Percentiles rank a stretch among this genome's conserved stretches.
phyloP scores from a whole-genome alignment of 2,888 invertebrate genomes.

The Dynastes grantii region DNA sequence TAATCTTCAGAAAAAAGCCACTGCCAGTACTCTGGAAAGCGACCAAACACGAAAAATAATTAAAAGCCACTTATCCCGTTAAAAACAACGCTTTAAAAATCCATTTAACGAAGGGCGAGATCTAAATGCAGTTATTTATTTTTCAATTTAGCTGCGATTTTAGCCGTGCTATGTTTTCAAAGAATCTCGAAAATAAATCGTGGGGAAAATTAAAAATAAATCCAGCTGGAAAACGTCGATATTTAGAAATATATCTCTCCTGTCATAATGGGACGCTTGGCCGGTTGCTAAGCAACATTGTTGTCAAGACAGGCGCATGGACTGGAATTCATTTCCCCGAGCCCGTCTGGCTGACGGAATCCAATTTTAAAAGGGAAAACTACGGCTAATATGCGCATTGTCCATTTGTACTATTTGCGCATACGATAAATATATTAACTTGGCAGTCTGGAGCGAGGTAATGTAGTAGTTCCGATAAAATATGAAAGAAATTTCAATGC shows the following conservation, averaged over 20 bases:
- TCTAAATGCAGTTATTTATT: not conserved
- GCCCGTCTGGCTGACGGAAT: not conserved
- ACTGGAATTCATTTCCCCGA: slow-evolving; percentile 4
- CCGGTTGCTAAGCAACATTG: slow-evolving; percentile 68
- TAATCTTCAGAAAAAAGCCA: no score
- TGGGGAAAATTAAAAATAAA: not conserved
- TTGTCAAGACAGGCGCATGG: slow-evolving; percentile 65
- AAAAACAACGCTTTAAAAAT: no score
- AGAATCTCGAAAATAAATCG: no score
- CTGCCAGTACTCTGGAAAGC: no score
- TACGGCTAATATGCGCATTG: slow-evolving; percentile 8
- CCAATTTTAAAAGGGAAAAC: slow-evolving; percentile 36
- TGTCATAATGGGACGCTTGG: slow-evolving; percentile 58
- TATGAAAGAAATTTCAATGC: no score
- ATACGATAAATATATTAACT: not conserved
- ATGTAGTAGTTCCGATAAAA: no score
- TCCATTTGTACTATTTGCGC: not conserved
- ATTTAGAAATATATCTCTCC: not conserved
- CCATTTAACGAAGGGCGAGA: no score
- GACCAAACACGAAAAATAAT: no score
- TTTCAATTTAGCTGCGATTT: no score
- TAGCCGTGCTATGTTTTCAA: no score
- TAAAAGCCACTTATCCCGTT: no score
- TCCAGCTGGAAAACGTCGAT: not conserved
- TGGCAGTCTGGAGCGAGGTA: not conserved